Conservation (phyloP, 2,888 invertebrate species). For the Cerastis rubricosa region DNA sequence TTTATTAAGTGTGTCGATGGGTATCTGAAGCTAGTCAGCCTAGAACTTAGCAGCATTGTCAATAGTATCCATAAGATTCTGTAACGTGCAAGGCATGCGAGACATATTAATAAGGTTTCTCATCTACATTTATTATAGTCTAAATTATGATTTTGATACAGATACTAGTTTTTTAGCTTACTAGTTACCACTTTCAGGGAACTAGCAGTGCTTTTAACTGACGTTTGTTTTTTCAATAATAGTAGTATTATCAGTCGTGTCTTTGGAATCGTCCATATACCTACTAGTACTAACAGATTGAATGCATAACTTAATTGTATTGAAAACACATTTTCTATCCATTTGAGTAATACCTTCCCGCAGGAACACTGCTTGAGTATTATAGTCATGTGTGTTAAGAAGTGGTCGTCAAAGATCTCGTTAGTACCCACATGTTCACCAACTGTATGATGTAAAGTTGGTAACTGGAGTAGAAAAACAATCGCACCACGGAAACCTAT, state of each 20-base stretch:
- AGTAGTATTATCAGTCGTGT: too few relatives aligned
- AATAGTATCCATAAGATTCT: neutral
- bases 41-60: neutral
- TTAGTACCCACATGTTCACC: conserved; percentile 14
- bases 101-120: too few relatives aligned
- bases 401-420: conserved; percentile 1
- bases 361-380: neutral
- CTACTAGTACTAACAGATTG: neutral
- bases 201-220: neutral
- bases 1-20: conserved; percentile 1
- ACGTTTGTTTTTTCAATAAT: neutral
- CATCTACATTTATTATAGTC: too few relatives aligned
- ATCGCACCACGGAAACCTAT: conserved; percentile 53
- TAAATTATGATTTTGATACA: too few relatives aligned
- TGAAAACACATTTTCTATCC: neutral
- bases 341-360: neutral
- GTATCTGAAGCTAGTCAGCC: neutral
- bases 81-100: neutral
- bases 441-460: conserved; percentile 53
- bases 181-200: neutral
- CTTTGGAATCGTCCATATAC: neutral
- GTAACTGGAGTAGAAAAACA: conserved; percentile 67
- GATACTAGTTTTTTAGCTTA: neutral
- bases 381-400: conserved; percentile 4
- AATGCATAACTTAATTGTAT: neutral